Base-by-base conservation (phyloP, 2,113 vertebrate genomes). In the Paradisaea rubra region DNA sequence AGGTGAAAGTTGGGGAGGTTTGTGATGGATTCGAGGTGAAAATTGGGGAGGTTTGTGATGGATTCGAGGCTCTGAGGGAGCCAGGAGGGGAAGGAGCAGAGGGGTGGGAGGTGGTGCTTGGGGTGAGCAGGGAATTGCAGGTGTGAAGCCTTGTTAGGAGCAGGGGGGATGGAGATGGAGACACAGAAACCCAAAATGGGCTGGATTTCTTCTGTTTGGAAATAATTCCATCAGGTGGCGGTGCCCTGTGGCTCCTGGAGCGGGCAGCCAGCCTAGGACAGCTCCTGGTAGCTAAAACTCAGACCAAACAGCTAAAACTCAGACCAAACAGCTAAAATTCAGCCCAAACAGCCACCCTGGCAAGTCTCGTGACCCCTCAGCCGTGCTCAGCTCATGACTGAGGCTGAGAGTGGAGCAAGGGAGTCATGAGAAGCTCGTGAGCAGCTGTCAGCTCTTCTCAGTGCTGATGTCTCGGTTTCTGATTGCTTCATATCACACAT, bases 371-470 rank as follows among this genome's bases (percentile, higher is more conserved):
- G 90, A 78, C n/a, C 24, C 64, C 49, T 39, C 8, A 47, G 80
- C 61, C 1, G 0, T 3, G 76, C 2, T 21, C 1, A 69, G 7
- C 37, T 52, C 77, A 7, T 66, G 73, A n/a, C 27, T 0, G 2
- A 11, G 30, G 71, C 57, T 18, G 6, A 1, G 54, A 18, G 63
- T 39, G 84, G 69, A 65, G 72, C 52, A 13, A 23, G 56, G 69
- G 45, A 54, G 81, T 73, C 90, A 50, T 7, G 94, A 56, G 88
- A 3, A 45, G 81, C 81, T 79, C 33, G 49, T 71, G 74, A 87
- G 74, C 94, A 30, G 65, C 82, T 47, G 18, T 52, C 79, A 74
- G 9, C 73, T 53, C 1, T 6, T 24, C 53, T 21, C 65, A 12
- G 6, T 3, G 41, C 35, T 47, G 69, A 14, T 25, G 9, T 6